Conservation (phyloP, 2,113 vertebrate genomes). For the Leptocoma aspasia region DNA sequence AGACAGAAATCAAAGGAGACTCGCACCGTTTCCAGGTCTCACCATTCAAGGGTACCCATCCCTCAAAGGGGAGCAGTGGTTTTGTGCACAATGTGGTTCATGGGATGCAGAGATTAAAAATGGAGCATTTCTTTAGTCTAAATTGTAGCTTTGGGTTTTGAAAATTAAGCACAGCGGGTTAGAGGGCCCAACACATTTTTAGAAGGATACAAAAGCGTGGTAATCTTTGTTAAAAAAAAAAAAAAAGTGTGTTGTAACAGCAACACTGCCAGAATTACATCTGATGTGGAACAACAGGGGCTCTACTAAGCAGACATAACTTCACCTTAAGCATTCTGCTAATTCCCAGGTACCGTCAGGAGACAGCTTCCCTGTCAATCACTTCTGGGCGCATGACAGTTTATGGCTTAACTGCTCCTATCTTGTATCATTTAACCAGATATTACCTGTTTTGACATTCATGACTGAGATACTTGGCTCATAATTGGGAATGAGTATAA, state of each 20-base stretch:
- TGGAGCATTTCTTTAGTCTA: not conserved
- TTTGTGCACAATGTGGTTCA: not conserved
- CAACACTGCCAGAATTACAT: not conserved
- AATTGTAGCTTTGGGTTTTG: slow-evolving; percentile 35
- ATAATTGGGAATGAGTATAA: slow-evolving; percentile 17
- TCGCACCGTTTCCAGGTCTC: not conserved
- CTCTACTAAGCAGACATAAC: slow-evolving; percentile 33
- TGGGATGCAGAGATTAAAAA: not conserved
- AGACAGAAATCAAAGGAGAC: not conserved
- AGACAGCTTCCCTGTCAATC: slow-evolving; percentile 42
- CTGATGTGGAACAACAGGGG: not conserved
- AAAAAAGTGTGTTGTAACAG: not conserved
- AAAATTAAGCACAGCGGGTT: slow-evolving; percentile 48
- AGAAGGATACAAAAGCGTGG: not conserved
- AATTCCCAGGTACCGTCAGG: slow-evolving; percentile 13
- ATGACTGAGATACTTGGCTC: slow-evolving; percentile 36
- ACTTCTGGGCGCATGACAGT: slow-evolving; percentile 22
- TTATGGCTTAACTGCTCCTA: slow-evolving; percentile 45
- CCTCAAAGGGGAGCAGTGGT: not conserved
- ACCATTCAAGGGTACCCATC: not conserved
- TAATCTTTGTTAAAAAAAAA: not conserved
- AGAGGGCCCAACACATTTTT: not conserved
- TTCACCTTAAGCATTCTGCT: slow-evolving; percentile 49
- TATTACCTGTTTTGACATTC: slow-evolving; percentile 56
- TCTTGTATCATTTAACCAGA: slow-evolving; percentile 45